A percentile compares a stretch with the other conserved stretches of the same genome.
phyloP scores from a whole-genome alignment of 2,888 invertebrate genomes.

The Gymnosoma rotundatum region DNA sequence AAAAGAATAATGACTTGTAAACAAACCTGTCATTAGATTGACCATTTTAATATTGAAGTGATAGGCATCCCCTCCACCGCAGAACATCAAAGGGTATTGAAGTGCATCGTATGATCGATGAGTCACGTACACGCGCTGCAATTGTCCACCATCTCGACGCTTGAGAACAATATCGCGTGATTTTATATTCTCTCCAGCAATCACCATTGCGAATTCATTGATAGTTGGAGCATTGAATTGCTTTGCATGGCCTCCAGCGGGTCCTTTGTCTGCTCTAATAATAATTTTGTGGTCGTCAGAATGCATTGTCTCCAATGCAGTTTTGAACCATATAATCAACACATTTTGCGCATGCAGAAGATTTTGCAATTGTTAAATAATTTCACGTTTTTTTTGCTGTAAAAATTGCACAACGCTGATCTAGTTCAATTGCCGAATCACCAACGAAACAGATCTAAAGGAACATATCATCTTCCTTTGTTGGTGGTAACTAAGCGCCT shows the following conservation, averaged over 20 bases:
- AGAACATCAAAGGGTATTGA: constrained; percentile 16
- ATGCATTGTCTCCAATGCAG: constrained; percentile 39
- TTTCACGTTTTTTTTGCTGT: constrained; percentile 14
- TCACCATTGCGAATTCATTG: constrained; percentile 43
- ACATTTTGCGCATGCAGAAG: constrained; percentile 38
- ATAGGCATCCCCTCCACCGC: constrained; percentile 54
- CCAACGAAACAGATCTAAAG: constrained; percentile 1
- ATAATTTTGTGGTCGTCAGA: constrained; percentile 46
- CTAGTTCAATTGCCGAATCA: constrained; percentile 36
- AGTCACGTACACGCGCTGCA: constrained; percentile 19
- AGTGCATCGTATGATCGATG: constrained; percentile 33
- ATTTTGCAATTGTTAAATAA: constrained; percentile 29
- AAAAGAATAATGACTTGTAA: constrained; percentile 42
- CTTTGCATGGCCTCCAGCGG: constrained; percentile 26
- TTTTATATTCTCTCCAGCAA: constrained; percentile 10
- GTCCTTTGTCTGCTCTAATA: constrained; percentile 59
- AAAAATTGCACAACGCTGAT: constrained; percentile 24
- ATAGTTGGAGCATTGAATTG: neutral
- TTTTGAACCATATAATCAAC: constrained; percentile 58
- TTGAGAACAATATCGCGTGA: constrained; percentile 36
- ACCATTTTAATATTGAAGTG: constrained; percentile 53
- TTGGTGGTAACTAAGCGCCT: constrained; percentile 56
- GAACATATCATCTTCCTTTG: constrained; percentile 25
- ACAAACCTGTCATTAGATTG: constrained; percentile 55
- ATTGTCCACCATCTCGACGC: constrained; percentile 26